Percentiles rank a stretch among this genome's conserved stretches.
phyloP scores from a whole-genome alignment of 2,797 vertebrate species.

The Pangasius macronema region DNA sequence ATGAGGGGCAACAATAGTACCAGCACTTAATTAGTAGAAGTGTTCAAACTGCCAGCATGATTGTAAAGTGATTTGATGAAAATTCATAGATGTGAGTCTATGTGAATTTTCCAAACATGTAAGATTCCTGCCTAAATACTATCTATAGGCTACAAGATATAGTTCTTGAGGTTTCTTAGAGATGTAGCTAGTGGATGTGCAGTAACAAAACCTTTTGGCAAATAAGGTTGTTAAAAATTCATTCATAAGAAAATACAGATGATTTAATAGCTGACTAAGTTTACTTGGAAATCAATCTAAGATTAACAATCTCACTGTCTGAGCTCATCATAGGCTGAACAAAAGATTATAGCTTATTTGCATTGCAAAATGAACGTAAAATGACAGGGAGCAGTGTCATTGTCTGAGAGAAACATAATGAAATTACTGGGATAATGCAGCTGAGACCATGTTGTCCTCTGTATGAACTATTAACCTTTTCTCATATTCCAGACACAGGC shows the following conservation, averaged over 20 bases:
- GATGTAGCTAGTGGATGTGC: not conserved
- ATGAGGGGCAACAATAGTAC: not conserved
- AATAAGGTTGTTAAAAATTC: not conserved
- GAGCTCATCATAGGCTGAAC: constrained; percentile 10
- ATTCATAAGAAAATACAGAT: not conserved
- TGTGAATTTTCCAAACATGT: not conserved
- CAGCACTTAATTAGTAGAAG: constrained; percentile 14
- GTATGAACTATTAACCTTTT: constrained; percentile 27
- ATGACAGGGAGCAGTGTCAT: not conserved
- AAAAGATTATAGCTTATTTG: constrained; percentile 14
- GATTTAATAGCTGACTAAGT: not conserved
- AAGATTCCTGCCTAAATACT: not conserved
- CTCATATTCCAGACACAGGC: constrained; percentile 39
- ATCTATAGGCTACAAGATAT: not conserved
- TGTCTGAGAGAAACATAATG: constrained; percentile 3
- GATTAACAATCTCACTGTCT: not conserved
- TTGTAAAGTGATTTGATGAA: not conserved
- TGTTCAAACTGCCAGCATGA: not conserved
- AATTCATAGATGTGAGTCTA: too few relatives aligned
- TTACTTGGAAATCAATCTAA: not conserved
- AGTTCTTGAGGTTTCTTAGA: not conserved
- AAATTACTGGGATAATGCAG: not conserved
- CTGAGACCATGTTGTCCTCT: not conserved
- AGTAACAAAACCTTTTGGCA: not conserved
- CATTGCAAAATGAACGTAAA: constrained; percentile 8